Evolutionary conservation across 2,113 vertebrate species (phyloP).

Genomic region (Lepisosteus oculatus): DNA sequence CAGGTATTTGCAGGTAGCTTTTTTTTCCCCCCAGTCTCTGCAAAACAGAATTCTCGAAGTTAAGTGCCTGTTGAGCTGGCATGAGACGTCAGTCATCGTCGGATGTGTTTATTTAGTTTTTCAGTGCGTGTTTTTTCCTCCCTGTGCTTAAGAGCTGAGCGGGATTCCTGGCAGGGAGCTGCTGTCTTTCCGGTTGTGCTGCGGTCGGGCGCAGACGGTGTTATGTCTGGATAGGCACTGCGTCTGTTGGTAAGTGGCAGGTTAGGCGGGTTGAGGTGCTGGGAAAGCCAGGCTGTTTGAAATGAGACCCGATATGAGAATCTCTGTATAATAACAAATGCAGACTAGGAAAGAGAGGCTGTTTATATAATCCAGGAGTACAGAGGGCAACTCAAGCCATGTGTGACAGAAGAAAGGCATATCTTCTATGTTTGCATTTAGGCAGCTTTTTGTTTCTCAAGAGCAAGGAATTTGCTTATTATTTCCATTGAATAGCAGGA

Average conservation of each 20-base stretch:
- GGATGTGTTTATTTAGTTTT: background rate
- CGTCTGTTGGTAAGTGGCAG: slow-evolving; percentile 15
- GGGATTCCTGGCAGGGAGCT: slow-evolving; percentile 16
- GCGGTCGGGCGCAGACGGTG: slow-evolving; percentile 21
- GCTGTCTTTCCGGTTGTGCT: slow-evolving; percentile 21
- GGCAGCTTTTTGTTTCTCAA: too few species aligned
- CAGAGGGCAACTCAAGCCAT: too few species aligned
- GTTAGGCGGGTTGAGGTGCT: slow-evolving; percentile 14
- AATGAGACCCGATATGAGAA: slow-evolving; percentile 4
- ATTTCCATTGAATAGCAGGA: too few species aligned
- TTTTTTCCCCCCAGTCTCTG: background rate
- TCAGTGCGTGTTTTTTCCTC: slow-evolving; percentile 14
- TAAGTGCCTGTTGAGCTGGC: background rate
- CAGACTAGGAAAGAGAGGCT: too few species aligned
- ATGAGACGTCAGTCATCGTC: background rate
- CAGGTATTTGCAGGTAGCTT: background rate
- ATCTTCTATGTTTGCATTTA: too few species aligned
- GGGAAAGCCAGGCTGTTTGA: slow-evolving; percentile 17
- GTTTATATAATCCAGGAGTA: too few species aligned
- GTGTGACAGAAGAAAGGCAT: too few species aligned
- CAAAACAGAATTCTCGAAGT: background rate
- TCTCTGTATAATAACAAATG: too few species aligned
- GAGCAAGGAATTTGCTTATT: too few species aligned
- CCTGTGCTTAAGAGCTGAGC: background rate
- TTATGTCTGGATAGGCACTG: slow-evolving; percentile 22